Percentiles rank a stretch among this genome's conserved stretches.
These are phyloP conservation scores for Neosilurus hyrtlii DNA, from an alignment of 2,797 vertebrate genomes.

Conservation along the genomic window DNA sequence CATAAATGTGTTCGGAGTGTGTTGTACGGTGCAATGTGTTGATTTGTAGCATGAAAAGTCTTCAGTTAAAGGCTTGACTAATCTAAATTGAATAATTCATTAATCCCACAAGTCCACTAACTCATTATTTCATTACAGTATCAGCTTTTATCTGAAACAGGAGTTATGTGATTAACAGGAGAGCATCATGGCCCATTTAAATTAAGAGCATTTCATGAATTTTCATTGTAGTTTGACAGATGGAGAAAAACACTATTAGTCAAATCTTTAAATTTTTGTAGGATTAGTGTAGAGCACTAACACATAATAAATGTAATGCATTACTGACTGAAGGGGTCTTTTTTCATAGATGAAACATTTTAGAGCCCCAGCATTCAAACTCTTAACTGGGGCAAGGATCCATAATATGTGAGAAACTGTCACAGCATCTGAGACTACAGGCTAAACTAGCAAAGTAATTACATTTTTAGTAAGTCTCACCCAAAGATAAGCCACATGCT, in stretches of 20 bases:
- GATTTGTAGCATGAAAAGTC: background rate
- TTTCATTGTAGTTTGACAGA: background rate
- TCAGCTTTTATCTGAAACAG: conserved; percentile 3
- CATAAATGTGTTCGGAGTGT: background rate
- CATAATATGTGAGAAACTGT: background rate
- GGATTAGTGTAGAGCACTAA: background rate
- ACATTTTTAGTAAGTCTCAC: too few species aligned
- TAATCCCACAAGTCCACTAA: conserved; percentile 7
- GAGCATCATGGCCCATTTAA: background rate
- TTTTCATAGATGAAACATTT: background rate
- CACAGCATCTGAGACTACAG: background rate
- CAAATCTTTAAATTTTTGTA: background rate
- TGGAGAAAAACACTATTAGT: background rate
- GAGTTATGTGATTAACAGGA: background rate
- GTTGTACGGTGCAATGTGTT: background rate
- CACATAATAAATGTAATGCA: background rate
- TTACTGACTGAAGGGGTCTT: background rate
- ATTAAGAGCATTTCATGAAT: background rate
- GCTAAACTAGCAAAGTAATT: background rate
- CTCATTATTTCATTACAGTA: conserved; percentile 4
- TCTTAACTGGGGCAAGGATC: background rate
- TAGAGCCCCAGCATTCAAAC: background rate
- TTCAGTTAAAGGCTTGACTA: background rate
- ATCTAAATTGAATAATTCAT: background rate
- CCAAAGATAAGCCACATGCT: background rate